A percentile compares a stretch with the other conserved stretches of the same genome.
Evolutionary conservation across 2,888 invertebrate species (phyloP).

Genomic region (Machimus rusticus): DNA sequence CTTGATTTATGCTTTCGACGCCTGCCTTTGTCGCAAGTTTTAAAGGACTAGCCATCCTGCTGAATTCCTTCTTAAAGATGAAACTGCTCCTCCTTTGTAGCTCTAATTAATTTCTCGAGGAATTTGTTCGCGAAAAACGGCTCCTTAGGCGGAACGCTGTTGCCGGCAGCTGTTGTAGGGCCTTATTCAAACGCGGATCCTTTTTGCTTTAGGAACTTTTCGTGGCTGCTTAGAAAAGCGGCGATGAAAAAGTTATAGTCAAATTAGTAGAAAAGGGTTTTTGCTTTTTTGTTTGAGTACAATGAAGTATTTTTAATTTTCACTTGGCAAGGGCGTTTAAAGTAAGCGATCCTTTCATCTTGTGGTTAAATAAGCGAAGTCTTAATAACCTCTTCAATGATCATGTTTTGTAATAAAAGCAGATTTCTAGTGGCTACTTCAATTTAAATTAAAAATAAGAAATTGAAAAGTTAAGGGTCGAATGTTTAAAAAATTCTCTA

Average conservation of each 20-base stretch:
- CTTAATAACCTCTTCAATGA: background rate
- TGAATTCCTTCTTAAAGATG: background rate
- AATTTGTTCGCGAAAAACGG: background rate
- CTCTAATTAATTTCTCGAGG: conserved; percentile 35
- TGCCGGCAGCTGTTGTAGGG: background rate
- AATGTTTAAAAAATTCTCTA: no score
- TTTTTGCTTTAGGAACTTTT: background rate
- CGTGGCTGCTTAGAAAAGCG: background rate
- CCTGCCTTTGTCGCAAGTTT: conserved; percentile 17
- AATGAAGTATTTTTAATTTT: background rate
- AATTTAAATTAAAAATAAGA: no score
- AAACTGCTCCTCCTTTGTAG: background rate
- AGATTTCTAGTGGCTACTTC: background rate
- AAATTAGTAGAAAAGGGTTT: background rate
- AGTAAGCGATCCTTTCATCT: background rate
- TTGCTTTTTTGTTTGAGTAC: background rate
- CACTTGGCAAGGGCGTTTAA: background rate
- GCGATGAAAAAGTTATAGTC: background rate
- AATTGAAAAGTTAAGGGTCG: no score
- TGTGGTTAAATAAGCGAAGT: background rate
- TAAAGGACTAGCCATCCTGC: background rate
- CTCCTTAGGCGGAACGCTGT: background rate
- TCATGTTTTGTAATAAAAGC: background rate
- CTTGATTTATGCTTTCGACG: conserved; percentile 26
- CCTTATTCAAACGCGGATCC: background rate